These are phyloP conservation scores for Drosophila kepulauana DNA, from an alignment of 1,140 invertebrate species.

Conservation along the genomic window DNA sequence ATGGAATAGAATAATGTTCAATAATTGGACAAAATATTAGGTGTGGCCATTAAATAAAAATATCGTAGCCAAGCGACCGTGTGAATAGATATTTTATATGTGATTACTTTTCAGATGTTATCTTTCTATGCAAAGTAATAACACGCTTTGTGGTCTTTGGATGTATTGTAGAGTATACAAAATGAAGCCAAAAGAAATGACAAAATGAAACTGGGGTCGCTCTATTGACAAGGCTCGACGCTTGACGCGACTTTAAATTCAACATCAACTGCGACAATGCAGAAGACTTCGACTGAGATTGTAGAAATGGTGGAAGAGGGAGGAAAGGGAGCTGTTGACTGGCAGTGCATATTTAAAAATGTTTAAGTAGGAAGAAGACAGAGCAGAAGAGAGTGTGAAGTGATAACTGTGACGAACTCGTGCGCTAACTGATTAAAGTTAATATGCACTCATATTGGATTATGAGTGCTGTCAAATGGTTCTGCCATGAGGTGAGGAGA, in stretches of 20 bases:
- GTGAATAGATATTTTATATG: too few relatives aligned
- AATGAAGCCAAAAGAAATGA: background rate
- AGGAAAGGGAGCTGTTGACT: background rate
- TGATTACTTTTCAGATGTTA: too few relatives aligned
- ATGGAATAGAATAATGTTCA: too few relatives aligned
- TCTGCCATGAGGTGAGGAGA: conserved; percentile 1
- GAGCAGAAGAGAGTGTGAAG: background rate
- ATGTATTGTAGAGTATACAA: background rate
- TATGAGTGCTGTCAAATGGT: conserved; percentile 59
- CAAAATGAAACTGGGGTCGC: background rate
- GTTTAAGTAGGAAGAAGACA: conserved; percentile 46
- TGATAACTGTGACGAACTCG: conserved; percentile 19
- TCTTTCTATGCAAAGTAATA: background rate
- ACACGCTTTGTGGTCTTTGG: background rate
- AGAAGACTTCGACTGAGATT: background rate
- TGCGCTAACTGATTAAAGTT: conserved; percentile 77
- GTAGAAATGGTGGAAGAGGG: too few relatives aligned
- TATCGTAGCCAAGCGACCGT: too few relatives aligned
- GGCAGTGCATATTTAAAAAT: conserved; percentile 61
- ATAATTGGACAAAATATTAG: too few relatives aligned
- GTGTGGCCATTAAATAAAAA: too few relatives aligned
- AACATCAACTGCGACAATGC: conserved; percentile 12
- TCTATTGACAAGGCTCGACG: conserved; percentile 63
- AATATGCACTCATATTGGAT: conserved; percentile 71
- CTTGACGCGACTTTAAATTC: conserved; percentile 63